A percentile compares a stretch with the other conserved stretches of the same genome.
phyloP scores from a whole-genome alignment of 2,113 vertebrate species.

The Alces alces region DNA sequence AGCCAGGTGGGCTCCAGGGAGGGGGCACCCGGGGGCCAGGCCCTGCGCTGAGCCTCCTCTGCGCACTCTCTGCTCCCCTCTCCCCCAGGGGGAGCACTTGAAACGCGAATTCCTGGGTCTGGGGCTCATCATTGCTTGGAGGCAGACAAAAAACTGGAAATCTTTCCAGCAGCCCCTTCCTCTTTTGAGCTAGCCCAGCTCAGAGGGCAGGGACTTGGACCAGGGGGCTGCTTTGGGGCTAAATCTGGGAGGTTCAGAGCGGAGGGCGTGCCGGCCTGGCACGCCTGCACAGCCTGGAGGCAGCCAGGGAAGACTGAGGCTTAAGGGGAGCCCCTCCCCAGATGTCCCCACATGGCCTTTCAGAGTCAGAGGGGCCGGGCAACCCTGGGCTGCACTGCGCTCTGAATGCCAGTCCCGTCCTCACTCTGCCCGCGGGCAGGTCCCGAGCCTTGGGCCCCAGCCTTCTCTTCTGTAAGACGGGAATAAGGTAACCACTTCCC shows the following conservation, averaged over 20 bases:
- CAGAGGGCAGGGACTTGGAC: neutral
- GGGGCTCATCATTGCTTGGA: neutral
- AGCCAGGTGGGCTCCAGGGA: neutral
- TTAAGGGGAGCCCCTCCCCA: slow-evolving; percentile 39
- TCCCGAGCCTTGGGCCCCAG: neutral
- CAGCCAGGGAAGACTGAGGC: neutral
- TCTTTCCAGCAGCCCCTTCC: neutral
- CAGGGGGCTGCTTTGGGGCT: neutral
- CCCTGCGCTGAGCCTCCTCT: neutral
- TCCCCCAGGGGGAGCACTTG: neutral
- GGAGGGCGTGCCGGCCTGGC: no score
- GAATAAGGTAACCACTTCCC: neutral
- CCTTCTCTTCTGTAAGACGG: neutral
- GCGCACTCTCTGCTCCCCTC: neutral
- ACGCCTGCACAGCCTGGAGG: neutral
- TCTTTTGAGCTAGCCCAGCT: neutral
- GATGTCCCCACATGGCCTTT: neutral
- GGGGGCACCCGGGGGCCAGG: neutral
- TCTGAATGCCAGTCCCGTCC: neutral
- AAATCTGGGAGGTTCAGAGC: neutral
- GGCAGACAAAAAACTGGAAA: neutral
- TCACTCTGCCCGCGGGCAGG: accelerated
- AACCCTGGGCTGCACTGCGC: neutral
- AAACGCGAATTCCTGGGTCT: neutral
- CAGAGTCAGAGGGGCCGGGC: neutral